Evolutionary conservation across 2,888 invertebrate genomes (phyloP).

Genomic region (Lochmaea capreae): DNA sequence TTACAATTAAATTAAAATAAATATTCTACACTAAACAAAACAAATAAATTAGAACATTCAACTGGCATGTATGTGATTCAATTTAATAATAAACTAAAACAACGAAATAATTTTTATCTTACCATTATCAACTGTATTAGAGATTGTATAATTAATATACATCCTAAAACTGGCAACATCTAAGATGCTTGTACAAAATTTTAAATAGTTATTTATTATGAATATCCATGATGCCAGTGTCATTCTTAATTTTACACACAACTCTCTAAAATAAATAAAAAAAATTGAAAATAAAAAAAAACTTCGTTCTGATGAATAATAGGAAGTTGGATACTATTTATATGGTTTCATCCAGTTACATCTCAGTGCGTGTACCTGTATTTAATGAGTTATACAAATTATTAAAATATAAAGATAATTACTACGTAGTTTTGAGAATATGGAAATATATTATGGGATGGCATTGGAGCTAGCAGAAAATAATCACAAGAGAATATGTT

Average conservation of each 20-base stretch:
- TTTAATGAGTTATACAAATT: slow-evolving; percentile 39
- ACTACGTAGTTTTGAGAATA: slow-evolving; percentile 5
- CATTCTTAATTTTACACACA: slow-evolving; percentile 20
- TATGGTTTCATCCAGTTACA: slow-evolving; percentile 36
- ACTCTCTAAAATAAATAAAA: slow-evolving; percentile 18
- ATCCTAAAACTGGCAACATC: too few relatives aligned
- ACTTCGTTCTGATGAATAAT: slow-evolving; percentile 39
- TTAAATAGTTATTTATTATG: neutral
- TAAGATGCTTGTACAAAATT: neutral
- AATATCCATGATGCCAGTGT: neutral
- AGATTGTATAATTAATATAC: too few relatives aligned
- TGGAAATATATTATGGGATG: neutral
- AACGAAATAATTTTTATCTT: neutral
- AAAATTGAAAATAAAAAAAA: slow-evolving; percentile 24
- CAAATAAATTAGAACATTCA: slow-evolving; percentile 12
- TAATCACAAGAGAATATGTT: too few relatives aligned
- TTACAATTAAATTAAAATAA: slow-evolving; percentile 22
- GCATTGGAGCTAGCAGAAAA: too few relatives aligned
- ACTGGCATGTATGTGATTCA: neutral
- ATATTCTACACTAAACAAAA: slow-evolving; percentile 25
- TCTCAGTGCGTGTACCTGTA: slow-evolving; percentile 45
- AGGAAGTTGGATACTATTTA: slow-evolving; percentile 40
- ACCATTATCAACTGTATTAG: too few relatives aligned
- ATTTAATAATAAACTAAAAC: neutral
- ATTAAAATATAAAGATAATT: slow-evolving; percentile 11